Conservation (phyloP, 2,113 vertebrate species). For the Lagenorhynchus albirostris region DNA sequence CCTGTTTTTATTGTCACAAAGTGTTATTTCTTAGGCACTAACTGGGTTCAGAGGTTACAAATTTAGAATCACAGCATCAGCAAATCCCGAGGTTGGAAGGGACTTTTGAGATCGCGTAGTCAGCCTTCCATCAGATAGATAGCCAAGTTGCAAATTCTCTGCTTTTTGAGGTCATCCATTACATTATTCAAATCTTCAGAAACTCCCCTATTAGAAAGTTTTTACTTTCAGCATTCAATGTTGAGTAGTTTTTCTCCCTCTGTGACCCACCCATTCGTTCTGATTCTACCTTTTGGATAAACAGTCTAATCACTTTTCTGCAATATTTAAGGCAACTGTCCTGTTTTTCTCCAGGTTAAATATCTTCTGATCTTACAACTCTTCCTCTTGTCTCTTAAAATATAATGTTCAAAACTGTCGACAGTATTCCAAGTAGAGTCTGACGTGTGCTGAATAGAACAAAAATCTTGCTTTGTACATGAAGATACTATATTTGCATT, state of each 20-base stretch:
- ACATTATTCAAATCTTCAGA: not conserved
- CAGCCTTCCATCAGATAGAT: not conserved
- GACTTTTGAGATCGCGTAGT: not conserved
- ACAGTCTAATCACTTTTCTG: not conserved
- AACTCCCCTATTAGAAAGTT: not conserved
- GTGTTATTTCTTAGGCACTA: conserved; percentile 10
- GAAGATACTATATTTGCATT: not conserved
- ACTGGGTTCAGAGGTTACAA: conserved; percentile 26
- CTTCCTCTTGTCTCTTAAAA: conserved; percentile 38
- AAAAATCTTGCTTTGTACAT: not conserved
- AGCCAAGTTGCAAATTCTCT: not conserved
- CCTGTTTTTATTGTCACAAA: conserved; percentile 39
- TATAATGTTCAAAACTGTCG: conserved; percentile 12
- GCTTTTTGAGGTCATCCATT: conserved; percentile 2
- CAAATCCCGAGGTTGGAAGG: not conserved
- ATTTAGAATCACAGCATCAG: conserved; percentile 28
- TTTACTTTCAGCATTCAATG: conserved; percentile 1
- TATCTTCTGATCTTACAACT: conserved; percentile 8
- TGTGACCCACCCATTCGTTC: not conserved
- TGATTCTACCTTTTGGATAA: conserved; percentile 5
- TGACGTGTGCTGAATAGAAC: not conserved
- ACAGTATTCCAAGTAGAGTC: not conserved
- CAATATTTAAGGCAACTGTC: not conserved
- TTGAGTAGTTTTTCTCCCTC: conserved; percentile 34
- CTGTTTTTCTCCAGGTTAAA: not conserved